Conservation (phyloP, 1,140 invertebrate species). For the Agrypnia vestita region DNA sequence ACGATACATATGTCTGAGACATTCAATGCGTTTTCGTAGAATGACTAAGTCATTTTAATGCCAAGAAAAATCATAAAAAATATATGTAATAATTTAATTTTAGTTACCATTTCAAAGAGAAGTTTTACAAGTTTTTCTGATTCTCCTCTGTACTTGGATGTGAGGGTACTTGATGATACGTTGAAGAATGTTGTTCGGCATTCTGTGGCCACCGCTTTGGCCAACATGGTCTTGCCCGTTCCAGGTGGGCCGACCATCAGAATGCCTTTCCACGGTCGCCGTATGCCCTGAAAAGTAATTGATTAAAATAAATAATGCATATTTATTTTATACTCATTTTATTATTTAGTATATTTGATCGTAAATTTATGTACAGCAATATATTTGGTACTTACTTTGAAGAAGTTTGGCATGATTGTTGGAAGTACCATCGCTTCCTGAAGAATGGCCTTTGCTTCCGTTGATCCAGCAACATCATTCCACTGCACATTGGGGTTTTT, state of each 20-base stretch:
- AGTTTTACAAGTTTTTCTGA: conserved; percentile 98
- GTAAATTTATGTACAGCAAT: no score
- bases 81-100: no score
- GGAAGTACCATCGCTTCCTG: conserved; percentile 98
- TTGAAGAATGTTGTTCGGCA: conserved; percentile 99
- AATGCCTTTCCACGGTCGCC: conserved; percentile 92
- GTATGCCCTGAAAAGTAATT: conserved; percentile 77
- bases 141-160: conserved; percentile 98
- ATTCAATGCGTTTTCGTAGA: no score
- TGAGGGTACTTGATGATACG: conserved; percentile 96
- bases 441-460: conserved; percentile 94
- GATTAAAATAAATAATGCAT: not conserved
- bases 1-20: no score
- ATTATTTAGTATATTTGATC: not conserved
- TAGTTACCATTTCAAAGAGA: conserved; percentile 97
- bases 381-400: conserved; percentile 78
- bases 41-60: no score
- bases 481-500: conserved; percentile 96
- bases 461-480: conserved; percentile 97
- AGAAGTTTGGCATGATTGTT: conserved; percentile 98
- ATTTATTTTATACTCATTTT: not conserved
- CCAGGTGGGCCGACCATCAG: conserved; percentile 91
- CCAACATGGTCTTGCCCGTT: conserved; percentile 98
- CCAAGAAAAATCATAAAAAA: no score
- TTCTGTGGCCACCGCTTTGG: conserved; percentile 99